Percentiles rank a stretch among this genome's conserved stretches.
Conservation (phyloP, 2,113 vertebrate species). For the Lepisosteus osseus region DNA sequence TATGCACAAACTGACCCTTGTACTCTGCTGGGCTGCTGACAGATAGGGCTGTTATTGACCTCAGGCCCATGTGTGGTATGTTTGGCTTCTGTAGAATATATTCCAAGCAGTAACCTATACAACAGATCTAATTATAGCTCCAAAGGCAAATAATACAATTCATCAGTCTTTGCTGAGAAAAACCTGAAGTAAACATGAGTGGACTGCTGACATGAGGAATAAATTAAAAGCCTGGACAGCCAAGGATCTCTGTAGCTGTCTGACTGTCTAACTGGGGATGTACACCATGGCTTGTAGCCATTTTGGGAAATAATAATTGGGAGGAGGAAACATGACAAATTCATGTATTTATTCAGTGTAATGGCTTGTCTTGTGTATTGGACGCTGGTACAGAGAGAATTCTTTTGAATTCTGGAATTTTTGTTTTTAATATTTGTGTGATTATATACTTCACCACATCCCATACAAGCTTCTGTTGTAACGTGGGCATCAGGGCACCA, state of each 20-base stretch:
- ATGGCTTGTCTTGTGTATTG: too few relatives aligned
- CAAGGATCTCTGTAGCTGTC: constrained; percentile 65
- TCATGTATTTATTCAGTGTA: too few relatives aligned
- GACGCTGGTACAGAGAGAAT: too few relatives aligned
- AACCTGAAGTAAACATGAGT: constrained; percentile 60
- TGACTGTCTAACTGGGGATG: constrained; percentile 63
- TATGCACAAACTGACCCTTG: constrained; percentile 52
- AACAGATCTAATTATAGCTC: constrained; percentile 67
- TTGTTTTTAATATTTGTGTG: too few relatives aligned
- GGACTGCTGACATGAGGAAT: constrained; percentile 49
- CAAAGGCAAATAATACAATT: constrained; percentile 73
- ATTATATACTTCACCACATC: too few relatives aligned
- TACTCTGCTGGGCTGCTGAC: constrained; percentile 65
- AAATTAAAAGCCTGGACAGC: constrained; percentile 61
- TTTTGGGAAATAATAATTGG: too few relatives aligned
- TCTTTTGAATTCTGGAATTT: too few relatives aligned
- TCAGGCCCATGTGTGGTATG: constrained; percentile 65
- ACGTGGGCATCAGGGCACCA: too few relatives aligned
- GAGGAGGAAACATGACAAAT: too few relatives aligned
- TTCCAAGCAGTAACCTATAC: constrained; percentile 71
- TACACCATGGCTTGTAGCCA: background rate
- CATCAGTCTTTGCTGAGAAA: constrained; percentile 55
- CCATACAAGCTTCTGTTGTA: too few relatives aligned
- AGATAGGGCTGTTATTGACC: constrained; percentile 71
- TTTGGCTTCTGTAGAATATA: constrained; percentile 75